Base-by-base conservation (phyloP, 2,113 vertebrate genomes). In the Crotalus tigris region DNA sequence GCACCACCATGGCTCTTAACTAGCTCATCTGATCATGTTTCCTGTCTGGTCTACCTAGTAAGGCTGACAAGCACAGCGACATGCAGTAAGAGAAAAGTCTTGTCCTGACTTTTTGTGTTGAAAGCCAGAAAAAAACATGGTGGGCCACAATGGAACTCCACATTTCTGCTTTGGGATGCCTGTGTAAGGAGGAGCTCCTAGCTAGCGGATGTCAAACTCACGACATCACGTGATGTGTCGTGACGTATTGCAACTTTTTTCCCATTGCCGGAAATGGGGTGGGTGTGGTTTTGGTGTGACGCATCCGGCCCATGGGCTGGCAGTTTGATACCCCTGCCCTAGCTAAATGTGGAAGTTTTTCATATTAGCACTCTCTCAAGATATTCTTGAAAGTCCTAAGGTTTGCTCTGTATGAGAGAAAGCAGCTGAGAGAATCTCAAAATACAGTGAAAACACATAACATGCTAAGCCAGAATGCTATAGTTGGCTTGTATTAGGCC, bases 181-280 rank as follows among this genome's bases (percentile, higher is more conserved):
- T 59, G 24, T 64, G 26, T 69, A 8, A 51, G 89, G 26, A 69
- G 19, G 24, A 89, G 5, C 26, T 3, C 15, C 15, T 17, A 26
- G 13, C 29, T n/a, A 5, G 8, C 8, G 8, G 49, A 8, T 51
- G 49, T 51, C 49, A 51, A 51, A 51, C 49, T 9, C 8, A 1
- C 49, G 1, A 51, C 8, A 7, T 51, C 49, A 51, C 49, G 0
- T 51, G 49, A 51, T 1, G 1, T 51, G 49, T 51, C 0, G 0
- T 1, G 49, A 51, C 1, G 8, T 51, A 51, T 51, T 8, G 8
- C 49, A 51, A 51, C 9, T 51, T 51, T 51, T 51, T 51, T 51
- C 49, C 49, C 49, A 51, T 51, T 9, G 49, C 8, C 1, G 1
- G 49, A 1, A 51, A 51, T 51, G 49, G 49, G 49, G 49, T 51